Evolutionary conservation across 1,140 invertebrate genomes (phyloP).

Genomic region (Neuroterus valhalla): DNA sequence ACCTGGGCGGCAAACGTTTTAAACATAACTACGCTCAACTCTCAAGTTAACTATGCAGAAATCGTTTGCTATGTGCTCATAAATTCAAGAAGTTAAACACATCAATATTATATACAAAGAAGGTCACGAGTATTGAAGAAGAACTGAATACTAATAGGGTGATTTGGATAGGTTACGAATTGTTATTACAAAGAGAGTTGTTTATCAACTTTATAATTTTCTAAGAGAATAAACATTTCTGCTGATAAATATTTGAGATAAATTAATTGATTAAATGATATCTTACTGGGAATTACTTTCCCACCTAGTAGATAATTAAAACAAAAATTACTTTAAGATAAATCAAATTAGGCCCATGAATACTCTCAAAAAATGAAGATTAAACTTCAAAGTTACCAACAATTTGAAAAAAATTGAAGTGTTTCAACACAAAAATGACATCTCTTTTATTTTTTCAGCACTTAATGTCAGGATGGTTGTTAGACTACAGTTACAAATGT

Average conservation of each 20-base stretch:
- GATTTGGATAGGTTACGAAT: neutral
- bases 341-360: too few relatives aligned
- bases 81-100: conserved; percentile 8
- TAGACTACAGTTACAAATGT: conserved; percentile 93
- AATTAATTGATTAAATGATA: too few relatives aligned
- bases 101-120: conserved; percentile 16
- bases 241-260: too few relatives aligned
- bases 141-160: conserved; percentile 3
- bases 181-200: neutral
- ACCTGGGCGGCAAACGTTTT: conserved; percentile 32
- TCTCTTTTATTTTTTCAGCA: conserved; percentile 79
- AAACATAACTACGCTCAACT: conserved; percentile 35
- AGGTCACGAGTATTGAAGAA: neutral
- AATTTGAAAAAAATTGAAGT: neutral
- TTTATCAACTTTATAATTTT: neutral
- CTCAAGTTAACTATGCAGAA: conserved; percentile 41
- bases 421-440: conserved; percentile 43
- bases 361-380: too few relatives aligned
- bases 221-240: too few relatives aligned
- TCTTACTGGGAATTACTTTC: too few relatives aligned
- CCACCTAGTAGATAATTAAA: too few relatives aligned
- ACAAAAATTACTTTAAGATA: too few relatives aligned
- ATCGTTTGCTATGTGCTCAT: conserved; percentile 26
- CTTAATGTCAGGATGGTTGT: conserved; percentile 88
- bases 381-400: neutral